phyloP scores from a whole-genome alignment of 2,888 invertebrate genomes.

The Xestobium rufovillosum region DNA sequence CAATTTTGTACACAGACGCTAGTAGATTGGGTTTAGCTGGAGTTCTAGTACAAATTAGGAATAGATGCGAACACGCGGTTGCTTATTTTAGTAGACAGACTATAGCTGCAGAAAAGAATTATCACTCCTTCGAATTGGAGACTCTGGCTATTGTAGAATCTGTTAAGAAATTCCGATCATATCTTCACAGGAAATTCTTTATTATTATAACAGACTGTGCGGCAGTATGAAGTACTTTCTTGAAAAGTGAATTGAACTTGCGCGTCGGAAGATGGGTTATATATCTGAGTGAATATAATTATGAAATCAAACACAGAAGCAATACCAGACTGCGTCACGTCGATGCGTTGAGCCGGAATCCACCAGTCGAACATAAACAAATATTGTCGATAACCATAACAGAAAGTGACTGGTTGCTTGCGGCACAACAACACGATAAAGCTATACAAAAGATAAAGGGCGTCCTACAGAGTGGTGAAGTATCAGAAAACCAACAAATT shows the following conservation, averaged over 20 bases:
- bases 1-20: conserved; percentile 17
- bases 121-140: conserved; percentile 32
- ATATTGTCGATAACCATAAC: no score
- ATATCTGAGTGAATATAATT: conserved; percentile 12
- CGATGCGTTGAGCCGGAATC: conserved; percentile 18
- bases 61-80: conserved; percentile 16
- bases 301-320: conserved; percentile 11
- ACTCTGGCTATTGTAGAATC: conserved; percentile 29
- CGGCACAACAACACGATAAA: conserved; percentile 4
- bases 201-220: conserved; percentile 29
- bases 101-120: conserved; percentile 24
- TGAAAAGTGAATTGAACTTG: conserved; percentile 16
- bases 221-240: conserved; percentile 13
- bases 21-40: conserved; percentile 16
- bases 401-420: no score
- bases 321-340: conserved; percentile 15
- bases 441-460: conserved; percentile 1
- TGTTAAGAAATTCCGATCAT: conserved; percentile 25
- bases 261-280: conserved; percentile 17
- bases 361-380: no score
- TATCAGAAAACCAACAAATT: not conserved
- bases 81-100: conserved; percentile 27
- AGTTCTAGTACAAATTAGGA: conserved; percentile 14
- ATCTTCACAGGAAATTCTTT: conserved; percentile 25
- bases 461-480: not conserved